Conservation (phyloP, 2,113 vertebrate species). For the Pseudois nayaur region DNA sequence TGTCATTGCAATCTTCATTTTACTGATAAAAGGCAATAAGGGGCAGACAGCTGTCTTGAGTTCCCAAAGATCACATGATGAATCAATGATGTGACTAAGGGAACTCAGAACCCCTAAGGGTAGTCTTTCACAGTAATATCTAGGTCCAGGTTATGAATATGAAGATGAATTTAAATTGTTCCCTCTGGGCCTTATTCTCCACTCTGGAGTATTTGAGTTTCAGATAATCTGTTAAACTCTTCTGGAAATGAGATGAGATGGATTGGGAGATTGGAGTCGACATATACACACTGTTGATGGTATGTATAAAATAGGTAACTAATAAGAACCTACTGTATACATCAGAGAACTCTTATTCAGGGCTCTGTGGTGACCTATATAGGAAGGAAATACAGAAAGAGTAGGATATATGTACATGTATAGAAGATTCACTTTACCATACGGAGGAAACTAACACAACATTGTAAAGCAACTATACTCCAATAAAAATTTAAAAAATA, state of each 20-base stretch:
- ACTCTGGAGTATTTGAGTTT: background rate
- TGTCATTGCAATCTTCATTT: background rate
- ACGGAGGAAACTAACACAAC: background rate
- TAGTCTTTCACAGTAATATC: background rate
- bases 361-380: background rate
- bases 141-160: background rate
- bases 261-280: accelerated
- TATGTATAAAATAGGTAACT: background rate
- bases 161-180: background rate
- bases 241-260: background rate
- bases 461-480: background rate
- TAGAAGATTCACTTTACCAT: background rate
- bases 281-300: background rate
- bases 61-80: background rate
- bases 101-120: background rate
- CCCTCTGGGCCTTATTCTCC: background rate
- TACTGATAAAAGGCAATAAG: background rate
- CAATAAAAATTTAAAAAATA: background rate
- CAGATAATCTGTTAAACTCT: background rate
- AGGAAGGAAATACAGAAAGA: background rate
- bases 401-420: background rate
- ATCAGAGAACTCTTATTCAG: background rate
- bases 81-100: background rate
- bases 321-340: background rate
- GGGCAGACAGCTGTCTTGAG: background rate